Conservation (phyloP, 2,797 vertebrate species). For the Champsocephalus esox region DNA sequence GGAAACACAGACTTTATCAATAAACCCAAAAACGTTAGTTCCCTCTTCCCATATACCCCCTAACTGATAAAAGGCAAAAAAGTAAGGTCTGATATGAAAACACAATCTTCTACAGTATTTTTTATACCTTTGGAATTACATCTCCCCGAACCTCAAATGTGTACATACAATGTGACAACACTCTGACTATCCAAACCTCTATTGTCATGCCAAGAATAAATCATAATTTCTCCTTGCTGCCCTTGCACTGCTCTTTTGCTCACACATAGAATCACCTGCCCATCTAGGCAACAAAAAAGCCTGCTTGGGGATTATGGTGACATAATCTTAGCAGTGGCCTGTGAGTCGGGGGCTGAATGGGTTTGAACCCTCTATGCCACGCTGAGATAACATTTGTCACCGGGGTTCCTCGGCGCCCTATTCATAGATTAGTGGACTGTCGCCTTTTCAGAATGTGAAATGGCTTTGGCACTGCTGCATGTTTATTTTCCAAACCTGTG, state of each 20-base stretch:
- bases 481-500: conserved; percentile 84
- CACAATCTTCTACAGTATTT: conserved; percentile 71
- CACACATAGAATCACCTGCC: conserved; percentile 86
- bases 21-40: conserved; percentile 53
- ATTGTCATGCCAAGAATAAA: conserved; percentile 83
- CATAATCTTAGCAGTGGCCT: conserved; percentile 88
- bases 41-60: conserved; percentile 49
- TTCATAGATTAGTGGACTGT: conserved; percentile 89
- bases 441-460: conserved; percentile 87
- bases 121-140: conserved; percentile 75
- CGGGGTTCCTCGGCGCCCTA: conserved; percentile 84
- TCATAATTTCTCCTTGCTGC: conserved; percentile 82
- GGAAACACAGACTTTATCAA: conserved; percentile 66
- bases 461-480: conserved; percentile 86
- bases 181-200: conserved; percentile 77
- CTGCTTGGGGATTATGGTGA: conserved; percentile 89
- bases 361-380: conserved; percentile 88
- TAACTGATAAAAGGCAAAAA: conserved; percentile 59
- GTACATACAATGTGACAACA: conserved; percentile 82
- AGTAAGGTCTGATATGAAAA: conserved; percentile 68
- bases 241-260: conserved; percentile 80
- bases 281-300: conserved; percentile 84
- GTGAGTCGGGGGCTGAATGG: conserved; percentile 86
- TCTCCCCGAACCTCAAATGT: conserved; percentile 77
- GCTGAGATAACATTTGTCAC: conserved; percentile 90